Conservation (phyloP, 1,140 invertebrate species). For the Diabrotica virgifera region DNA sequence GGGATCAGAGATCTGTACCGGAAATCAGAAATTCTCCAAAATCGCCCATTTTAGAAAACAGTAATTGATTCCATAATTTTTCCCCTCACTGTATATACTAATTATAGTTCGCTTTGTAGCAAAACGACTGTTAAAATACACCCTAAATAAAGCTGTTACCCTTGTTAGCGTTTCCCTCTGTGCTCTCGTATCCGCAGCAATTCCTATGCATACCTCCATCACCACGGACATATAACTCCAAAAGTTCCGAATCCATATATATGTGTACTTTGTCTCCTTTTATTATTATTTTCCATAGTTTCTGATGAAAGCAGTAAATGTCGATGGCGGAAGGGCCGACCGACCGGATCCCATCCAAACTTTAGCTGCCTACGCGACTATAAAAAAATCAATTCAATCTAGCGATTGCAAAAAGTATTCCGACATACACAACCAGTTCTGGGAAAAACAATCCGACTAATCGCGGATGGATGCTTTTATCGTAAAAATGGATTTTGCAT, state of each 20-base stretch:
- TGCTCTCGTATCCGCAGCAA: too few relatives aligned
- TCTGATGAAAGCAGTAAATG: constrained; percentile 25
- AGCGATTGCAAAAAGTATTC: constrained; percentile 23
- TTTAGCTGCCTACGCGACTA: constrained; percentile 8
- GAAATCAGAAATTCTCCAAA: too few relatives aligned
- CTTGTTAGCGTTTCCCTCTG: too few relatives aligned
- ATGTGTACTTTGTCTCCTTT: constrained; percentile 13
- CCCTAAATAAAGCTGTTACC: too few relatives aligned
- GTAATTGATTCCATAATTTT: too few relatives aligned
- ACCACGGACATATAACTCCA: too few relatives aligned
- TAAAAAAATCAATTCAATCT: constrained; percentile 28
- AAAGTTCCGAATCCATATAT: constrained; percentile 12
- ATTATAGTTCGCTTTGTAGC: too few relatives aligned
- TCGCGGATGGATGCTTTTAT: constrained; percentile 9
- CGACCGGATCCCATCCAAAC: constrained; percentile 5
- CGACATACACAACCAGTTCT: constrained; percentile 18
- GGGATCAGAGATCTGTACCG: too few relatives aligned
- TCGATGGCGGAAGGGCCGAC: constrained; percentile 3
- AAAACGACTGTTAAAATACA: too few relatives aligned
- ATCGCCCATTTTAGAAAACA: too few relatives aligned
- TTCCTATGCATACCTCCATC: too few relatives aligned
- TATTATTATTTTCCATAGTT: constrained; percentile 21
- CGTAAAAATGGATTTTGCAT: constrained; percentile 15
- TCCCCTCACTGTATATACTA: too few relatives aligned
- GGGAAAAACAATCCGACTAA: constrained; percentile 19